A percentile compares a stretch with the other conserved stretches of the same genome.
phyloP scores from a whole-genome alignment of 2,113 vertebrate species.

The Oryzias javanicus region DNA sequence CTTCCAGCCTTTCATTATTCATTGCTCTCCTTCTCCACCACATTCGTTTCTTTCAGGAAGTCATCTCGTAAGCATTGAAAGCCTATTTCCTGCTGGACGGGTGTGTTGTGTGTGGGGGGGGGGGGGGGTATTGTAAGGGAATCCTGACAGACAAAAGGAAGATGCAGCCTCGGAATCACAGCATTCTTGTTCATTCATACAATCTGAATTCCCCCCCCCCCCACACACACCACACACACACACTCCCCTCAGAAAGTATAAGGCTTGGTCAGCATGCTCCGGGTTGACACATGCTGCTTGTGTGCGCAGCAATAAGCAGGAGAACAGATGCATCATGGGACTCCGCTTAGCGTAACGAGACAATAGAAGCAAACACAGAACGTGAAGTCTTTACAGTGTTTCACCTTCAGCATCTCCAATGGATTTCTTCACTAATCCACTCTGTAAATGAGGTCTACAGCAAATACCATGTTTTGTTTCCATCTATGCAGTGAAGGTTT shows the following conservation, averaged over 20 bases:
- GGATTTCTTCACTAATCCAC: no score
- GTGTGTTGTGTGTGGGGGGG: background rate
- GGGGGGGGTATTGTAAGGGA: conserved; percentile 33
- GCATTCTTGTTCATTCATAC: conserved; percentile 26
- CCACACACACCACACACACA: conserved; percentile 9
- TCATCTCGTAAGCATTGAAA: conserved; percentile 71
- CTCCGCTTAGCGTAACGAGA: conserved; percentile 8
- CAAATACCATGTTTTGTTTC: no score
- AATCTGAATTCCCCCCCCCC: background rate
- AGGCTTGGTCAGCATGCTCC: conserved; percentile 51
- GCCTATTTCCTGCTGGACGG: conserved; percentile 63
- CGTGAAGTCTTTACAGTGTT: no score
- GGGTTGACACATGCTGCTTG: conserved; percentile 27
- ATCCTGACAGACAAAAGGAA: conserved; percentile 58
- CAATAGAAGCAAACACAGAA: conserved; percentile 1
- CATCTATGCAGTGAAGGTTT: no score
- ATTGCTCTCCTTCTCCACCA: conserved; percentile 69
- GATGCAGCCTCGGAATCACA: conserved; percentile 51
- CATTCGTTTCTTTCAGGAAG: conserved; percentile 73
- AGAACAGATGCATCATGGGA: conserved; percentile 32
- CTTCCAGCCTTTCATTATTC: conserved; percentile 70
- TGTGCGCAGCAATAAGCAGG: conserved; percentile 31
- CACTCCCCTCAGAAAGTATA: conserved; percentile 36
- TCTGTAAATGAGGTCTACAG: no score
- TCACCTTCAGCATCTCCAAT: no score